Evolutionary conservation across 2,797 vertebrate genomes (phyloP).

Genomic region (Bucorvus abyssinicus): DNA sequence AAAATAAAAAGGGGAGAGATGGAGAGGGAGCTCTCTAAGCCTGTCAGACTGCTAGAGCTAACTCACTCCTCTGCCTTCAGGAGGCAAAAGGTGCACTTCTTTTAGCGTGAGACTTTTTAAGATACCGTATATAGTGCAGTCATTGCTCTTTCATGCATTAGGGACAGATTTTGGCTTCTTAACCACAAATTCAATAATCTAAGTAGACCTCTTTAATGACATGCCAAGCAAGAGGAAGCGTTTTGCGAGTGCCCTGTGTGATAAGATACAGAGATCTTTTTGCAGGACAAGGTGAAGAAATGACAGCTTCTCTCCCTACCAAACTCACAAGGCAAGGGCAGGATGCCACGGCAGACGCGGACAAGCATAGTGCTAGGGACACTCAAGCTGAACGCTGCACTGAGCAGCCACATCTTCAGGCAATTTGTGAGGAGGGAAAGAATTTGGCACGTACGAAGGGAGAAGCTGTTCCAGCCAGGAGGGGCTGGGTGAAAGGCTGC

Average conservation of each 20-base stretch:
- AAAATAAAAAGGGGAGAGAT: not conserved
- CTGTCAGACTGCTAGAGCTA: not conserved
- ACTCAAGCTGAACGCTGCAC: not conserved
- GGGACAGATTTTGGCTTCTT: not conserved
- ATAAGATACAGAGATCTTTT: not conserved
- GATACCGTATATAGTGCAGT: not conserved
- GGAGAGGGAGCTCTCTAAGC: not conserved
- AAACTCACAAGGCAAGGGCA: not conserved
- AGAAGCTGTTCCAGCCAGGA: not conserved
- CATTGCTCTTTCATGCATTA: not conserved
- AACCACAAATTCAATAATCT: not conserved
- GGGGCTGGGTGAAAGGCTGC: not conserved
- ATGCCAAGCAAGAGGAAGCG: not conserved
- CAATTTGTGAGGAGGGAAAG: not conserved
- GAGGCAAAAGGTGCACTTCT: not conserved
- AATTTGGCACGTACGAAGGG: not conserved
- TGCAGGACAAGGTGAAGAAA: not conserved
- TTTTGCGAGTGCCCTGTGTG: not conserved
- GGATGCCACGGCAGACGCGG: not conserved
- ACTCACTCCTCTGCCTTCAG: not conserved
- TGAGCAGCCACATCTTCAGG: not conserved
- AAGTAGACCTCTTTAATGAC: not conserved
- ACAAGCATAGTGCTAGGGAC: accelerated
- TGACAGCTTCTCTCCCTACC: not conserved
- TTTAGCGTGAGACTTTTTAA: not conserved